phyloP scores from a whole-genome alignment of 2,888 invertebrate species.

The Cephalotes varians region DNA sequence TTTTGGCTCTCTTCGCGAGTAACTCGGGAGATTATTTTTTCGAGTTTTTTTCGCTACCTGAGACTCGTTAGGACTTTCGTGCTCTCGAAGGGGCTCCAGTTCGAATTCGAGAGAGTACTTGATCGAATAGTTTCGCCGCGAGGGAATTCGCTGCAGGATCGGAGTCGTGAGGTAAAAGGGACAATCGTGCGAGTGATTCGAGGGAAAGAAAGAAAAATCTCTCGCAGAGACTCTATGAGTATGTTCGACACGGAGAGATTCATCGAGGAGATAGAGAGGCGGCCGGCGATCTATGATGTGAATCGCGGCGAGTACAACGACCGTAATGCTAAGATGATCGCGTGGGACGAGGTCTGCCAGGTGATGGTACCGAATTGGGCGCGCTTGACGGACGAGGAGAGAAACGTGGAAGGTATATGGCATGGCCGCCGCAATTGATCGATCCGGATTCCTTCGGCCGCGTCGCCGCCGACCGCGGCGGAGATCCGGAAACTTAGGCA shows the following conservation, averaged over 20 bases:
- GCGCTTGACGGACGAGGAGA: constrained; percentile 77
- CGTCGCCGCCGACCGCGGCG: not conserved
- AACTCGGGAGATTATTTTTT: not conserved
- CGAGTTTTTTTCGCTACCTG: not conserved
- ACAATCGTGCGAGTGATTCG: not conserved
- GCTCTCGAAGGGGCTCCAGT: not conserved
- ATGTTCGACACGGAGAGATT: constrained; percentile 83
- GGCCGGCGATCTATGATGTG: constrained; percentile 82
- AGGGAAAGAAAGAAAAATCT: not conserved
- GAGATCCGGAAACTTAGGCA: constrained; percentile 17
- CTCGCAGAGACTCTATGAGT: not conserved
- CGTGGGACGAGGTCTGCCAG: constrained; percentile 83
- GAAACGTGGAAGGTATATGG: constrained; percentile 80
- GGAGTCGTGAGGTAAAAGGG: not conserved
- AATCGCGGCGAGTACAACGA: constrained; percentile 81
- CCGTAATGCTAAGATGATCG: constrained; percentile 79
- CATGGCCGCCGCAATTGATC: constrained; percentile 69
- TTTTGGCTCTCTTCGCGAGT: not conserved
- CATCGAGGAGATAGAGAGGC: constrained; percentile 81
- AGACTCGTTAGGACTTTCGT: not conserved
- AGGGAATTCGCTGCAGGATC: not conserved
- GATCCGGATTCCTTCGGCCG: constrained; percentile 70
- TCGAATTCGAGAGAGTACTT: not conserved
- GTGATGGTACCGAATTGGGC: constrained; percentile 82
- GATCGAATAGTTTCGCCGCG: not conserved